phyloP scores from a whole-genome alignment of 2,113 vertebrate genomes.

The Ictalurus furcatus region DNA sequence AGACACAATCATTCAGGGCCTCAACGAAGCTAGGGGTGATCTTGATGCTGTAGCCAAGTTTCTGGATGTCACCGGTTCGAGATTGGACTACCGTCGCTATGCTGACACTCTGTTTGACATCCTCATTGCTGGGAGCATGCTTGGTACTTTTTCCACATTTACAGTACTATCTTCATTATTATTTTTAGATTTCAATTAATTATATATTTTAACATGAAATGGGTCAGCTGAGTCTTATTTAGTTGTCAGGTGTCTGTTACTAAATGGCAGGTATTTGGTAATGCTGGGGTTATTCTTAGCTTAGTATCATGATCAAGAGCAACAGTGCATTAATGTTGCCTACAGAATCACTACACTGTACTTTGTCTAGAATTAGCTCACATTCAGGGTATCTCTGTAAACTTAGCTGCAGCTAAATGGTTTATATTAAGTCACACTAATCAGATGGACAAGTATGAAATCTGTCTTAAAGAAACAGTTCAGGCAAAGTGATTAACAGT shows the following conservation, averaged over 20 bases:
- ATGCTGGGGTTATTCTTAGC: not conserved
- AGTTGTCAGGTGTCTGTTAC: not conserved
- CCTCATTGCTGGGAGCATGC: constrained; percentile 93
- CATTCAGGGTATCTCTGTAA: constrained; percentile 30
- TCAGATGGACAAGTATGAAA: constrained; percentile 10
- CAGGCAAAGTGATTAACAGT: not conserved
- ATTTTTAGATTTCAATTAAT: not conserved
- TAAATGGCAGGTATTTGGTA: not conserved
- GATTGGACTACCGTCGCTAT: constrained; percentile 92
- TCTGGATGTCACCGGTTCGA: constrained; percentile 84
- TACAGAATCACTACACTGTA: not conserved
- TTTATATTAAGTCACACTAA: constrained; percentile 30
- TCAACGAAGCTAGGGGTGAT: constrained; percentile 87
- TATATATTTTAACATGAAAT: not conserved
- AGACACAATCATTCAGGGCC: constrained; percentile 88
- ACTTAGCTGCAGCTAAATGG: constrained; percentile 46
- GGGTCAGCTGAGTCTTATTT: not conserved
- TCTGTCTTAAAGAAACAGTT: not conserved
- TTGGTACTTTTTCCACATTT: constrained; percentile 70
- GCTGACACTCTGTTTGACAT: constrained; percentile 92
- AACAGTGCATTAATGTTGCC: not conserved
- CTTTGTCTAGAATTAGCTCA: constrained; percentile 22
- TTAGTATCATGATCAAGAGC: not conserved
- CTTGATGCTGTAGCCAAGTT: constrained; percentile 91
- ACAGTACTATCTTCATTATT: not conserved